phyloP scores from a whole-genome alignment of 2,888 invertebrate species.

The Crematogaster levior region DNA sequence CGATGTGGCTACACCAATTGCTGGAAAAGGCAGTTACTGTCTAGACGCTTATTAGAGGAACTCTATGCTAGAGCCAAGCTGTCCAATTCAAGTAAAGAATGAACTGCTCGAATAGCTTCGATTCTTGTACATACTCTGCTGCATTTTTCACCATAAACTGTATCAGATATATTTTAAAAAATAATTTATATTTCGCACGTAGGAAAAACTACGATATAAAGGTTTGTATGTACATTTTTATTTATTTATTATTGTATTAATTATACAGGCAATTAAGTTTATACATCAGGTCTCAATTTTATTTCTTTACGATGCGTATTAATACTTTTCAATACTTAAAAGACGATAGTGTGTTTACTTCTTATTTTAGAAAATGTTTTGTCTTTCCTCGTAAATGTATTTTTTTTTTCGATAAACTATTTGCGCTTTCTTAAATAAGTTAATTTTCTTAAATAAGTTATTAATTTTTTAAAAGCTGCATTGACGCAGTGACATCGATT shows the following conservation, averaged over 20 bases:
- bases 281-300: neutral
- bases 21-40: constrained; percentile 23
- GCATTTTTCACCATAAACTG: neutral
- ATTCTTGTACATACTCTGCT: neutral
- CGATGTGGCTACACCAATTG: constrained; percentile 33
- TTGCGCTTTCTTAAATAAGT: no score
- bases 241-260: neutral
- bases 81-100: constrained; percentile 2
- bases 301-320: neutral
- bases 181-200: neutral
- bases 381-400: neutral
- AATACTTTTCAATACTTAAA: neutral
- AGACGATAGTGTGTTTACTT: neutral
- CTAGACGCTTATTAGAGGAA: constrained; percentile 36
- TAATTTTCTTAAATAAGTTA: neutral
- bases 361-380: neutral
- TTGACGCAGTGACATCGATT: constrained; percentile 17
- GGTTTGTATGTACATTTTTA: constrained; percentile 9
- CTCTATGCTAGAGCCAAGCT: neutral
- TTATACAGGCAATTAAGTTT: neutral
- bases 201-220: neutral
- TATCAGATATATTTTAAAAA: neutral
- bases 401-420: neutral
- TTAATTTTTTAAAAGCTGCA: constrained; percentile 3
- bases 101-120: neutral